Conservation (phyloP, 2,888 invertebrate species). For the Erpobdella octoculata region DNA sequence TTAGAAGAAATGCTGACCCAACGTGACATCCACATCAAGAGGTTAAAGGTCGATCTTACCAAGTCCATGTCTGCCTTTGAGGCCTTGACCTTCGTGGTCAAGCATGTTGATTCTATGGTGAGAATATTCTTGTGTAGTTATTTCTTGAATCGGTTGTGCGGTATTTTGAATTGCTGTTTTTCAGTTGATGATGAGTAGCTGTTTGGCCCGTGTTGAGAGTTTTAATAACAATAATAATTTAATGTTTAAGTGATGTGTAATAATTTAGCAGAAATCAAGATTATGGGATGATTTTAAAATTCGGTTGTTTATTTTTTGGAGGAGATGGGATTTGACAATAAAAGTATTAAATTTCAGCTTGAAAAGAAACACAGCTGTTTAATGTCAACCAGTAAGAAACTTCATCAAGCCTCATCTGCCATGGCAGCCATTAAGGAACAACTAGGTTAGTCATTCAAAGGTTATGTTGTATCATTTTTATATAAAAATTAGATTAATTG, state of each 20-base stretch:
- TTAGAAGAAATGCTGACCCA: neutral
- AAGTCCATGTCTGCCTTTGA: neutral
- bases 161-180: no score
- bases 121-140: neutral
- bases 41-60: neutral
- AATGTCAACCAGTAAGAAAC: neutral
- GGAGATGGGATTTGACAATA: no score
- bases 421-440: conserved; percentile 10
- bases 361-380: neutral
- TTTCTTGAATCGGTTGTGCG: no score
- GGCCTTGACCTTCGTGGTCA: conserved; percentile 4
- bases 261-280: no score
- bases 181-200: neutral
- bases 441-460: neutral
- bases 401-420: conserved; percentile 2
- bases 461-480: neutral
- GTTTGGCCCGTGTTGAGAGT: neutral
- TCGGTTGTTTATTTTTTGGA: no score
- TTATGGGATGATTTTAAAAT: no score
- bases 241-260: no score
- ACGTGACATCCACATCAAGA: conserved; percentile 4
- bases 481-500: neutral
- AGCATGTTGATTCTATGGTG: neutral
- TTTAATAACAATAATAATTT: neutral
- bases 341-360: neutral